Evolutionary conservation across 2,113 vertebrate genomes (phyloP), one percentile per base, ranked within the genome.

Genomic region (Pedetes capensis): DNA sequence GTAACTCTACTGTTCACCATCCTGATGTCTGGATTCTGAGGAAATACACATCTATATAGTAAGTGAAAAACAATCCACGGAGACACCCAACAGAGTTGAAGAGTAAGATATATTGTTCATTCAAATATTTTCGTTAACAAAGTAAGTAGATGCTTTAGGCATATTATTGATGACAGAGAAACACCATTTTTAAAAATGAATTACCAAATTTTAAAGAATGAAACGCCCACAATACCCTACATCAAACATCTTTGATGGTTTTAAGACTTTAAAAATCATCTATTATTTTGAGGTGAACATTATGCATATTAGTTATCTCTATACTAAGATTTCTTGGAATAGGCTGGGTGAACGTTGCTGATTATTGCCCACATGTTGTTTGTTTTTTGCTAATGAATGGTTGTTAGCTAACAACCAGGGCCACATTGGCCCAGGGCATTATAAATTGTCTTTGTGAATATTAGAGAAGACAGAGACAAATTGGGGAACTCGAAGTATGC

Each of bases 311-410:
- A 55, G 22, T 44, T 61, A 71, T 29, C 13, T 51, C 10, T 39
- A 13, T 42, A 34, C 42, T 68, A 53, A 79, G n/a, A 32, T 32
- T 23, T 79, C 3, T 12, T 53, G 53, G 5, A 14, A 51, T 3
- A 37, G 47, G 51, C 20, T 13, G 6, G 32, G 63, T 1, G n/a
- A 29, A 49, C 37, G 51, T 3, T 71, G 37, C 57, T 91, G 27
- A 74, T 64, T 66, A 74, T 55, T 49, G 51, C 20, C 76, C 66
- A 90, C 32, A 14, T 29, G 20, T 49, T 49, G 13, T 51, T 64
- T 57, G 17, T 37, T 71, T 87, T 87, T 74, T 59, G 61, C 74
- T 87, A 81, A 91, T 78, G 68, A 96, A 55, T 59, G 79, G 68
- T 29, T 74, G 87, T 89, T 72, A 61, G n/a, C 59, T 69, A 87